Evolutionary conservation across 2,797 vertebrate genomes (phyloP), one percentile per base, ranked within the genome.

Genomic region (Silurus aristotelis): DNA sequence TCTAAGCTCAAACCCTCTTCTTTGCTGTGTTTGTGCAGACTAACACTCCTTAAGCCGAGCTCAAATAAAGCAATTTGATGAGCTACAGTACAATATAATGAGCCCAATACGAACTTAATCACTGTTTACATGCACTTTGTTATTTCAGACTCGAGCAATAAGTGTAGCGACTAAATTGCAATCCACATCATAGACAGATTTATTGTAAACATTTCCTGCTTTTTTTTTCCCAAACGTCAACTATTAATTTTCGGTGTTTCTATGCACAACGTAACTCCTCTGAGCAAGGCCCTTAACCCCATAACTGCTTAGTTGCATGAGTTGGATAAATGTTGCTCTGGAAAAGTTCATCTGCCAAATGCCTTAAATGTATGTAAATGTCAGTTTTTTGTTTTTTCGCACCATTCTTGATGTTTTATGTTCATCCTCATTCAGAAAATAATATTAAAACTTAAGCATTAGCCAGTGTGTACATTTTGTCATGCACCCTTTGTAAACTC

Each of bases 41-140:
- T 72, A 61, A 68, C 61, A 20, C 31, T 17, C 6, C 46, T 56
- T 82, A 85, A 82, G 79, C 79, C 79, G 48, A 48, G 31, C 9
- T 20, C 79, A 77, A 38, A 75, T 66, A 82, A 56, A 55, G 13
- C 38, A 19, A 63, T 76, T 27, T 56, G 68, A 61, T 73, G 22
- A 68, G 17, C n/a, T 82, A 43, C 55, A 78, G n/a, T 83, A 78
- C 64, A 70, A 27, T 64, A 27, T 46, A 52, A 25, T 58, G 7
- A 72, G 31, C 12, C 25, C 14, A 5, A 15, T 38, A 63, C 19
- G 22, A 60, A 25, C 12, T 17, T n/a, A 64, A 55, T 80, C 15
- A 63, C 15, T 22, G 17, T 56, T 55, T 66, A 12, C 46, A 66
- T 73, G 68, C 60, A 58, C 3, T 73, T 55, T 80, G 13, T 43